These are phyloP conservation scores for Diprion similis DNA, from an alignment of 1,140 invertebrate genomes.

Conservation along the genomic window DNA sequence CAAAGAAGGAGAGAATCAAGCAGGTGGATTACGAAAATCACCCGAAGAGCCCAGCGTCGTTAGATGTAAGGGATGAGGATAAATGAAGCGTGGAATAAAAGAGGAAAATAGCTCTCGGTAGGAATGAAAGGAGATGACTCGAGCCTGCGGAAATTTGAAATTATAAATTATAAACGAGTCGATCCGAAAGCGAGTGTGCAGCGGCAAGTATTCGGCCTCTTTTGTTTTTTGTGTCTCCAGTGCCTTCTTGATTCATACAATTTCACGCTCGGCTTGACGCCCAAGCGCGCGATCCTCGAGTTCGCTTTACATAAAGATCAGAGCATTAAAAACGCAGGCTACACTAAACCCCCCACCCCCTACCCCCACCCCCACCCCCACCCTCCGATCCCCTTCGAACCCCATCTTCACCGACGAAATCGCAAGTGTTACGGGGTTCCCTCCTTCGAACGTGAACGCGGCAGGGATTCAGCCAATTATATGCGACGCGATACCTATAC, in stretches of 20 bases:
- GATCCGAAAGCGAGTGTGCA: slow-evolving; percentile 32
- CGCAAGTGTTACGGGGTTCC: background rate
- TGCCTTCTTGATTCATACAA: slow-evolving; percentile 54
- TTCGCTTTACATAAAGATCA: slow-evolving; percentile 57
- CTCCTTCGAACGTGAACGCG: background rate
- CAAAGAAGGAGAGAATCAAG: too few relatives aligned
- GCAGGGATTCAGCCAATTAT: slow-evolving; percentile 6
- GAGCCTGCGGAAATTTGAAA: slow-evolving; percentile 42
- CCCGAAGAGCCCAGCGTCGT: background rate
- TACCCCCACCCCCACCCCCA: slow-evolving; percentile 15
- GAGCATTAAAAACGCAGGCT: slow-evolving; percentile 55
- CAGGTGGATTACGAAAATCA: too few relatives aligned
- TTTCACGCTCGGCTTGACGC: slow-evolving; percentile 54
- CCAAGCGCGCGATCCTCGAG: slow-evolving; percentile 40
- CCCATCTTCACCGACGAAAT: background rate
- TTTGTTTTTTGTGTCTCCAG: slow-evolving; percentile 46
- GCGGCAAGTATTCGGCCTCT: slow-evolving; percentile 20
- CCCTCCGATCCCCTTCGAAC: slow-evolving; percentile 6
- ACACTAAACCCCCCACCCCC: slow-evolving; percentile 44
- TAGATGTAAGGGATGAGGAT: background rate
- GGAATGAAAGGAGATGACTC: slow-evolving; percentile 14
- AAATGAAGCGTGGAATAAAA: slow-evolving; percentile 6
- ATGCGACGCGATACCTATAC: slow-evolving; percentile 5
- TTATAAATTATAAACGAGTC: slow-evolving; percentile 31
- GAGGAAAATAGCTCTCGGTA: background rate